Evolutionary conservation across 2,113 vertebrate genomes (phyloP).

Genomic region (Oceanites oceanicus): DNA sequence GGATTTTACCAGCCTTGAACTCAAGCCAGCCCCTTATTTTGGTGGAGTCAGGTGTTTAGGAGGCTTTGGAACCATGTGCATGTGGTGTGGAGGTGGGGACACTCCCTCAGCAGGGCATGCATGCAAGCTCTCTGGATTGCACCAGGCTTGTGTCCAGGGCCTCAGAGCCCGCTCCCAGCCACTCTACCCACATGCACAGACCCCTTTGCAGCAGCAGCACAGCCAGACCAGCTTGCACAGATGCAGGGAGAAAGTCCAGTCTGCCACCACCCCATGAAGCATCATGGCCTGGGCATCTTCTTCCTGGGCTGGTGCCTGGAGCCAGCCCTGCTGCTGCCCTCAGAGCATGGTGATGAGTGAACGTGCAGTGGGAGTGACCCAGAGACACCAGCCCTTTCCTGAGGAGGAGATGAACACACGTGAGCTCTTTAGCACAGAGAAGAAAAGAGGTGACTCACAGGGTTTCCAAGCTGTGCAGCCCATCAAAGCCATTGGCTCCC

Average conservation of each 20-base stretch:
- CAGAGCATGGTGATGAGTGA: fast-evolving
- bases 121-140: background rate
- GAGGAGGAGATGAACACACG: fast-evolving
- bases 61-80: background rate
- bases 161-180: background rate
- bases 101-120: background rate
- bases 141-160: background rate
- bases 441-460: slow-evolving; percentile 82
- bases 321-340: background rate
- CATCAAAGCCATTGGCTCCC: slow-evolving; percentile 88
- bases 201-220: background rate
- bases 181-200: background rate
- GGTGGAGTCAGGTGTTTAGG: background rate
- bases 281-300: background rate
- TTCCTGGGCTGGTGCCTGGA: background rate
- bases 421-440: background rate
- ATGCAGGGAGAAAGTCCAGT: background rate
- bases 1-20: background rate
- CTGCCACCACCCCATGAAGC: background rate
- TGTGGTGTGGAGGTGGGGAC: background rate
- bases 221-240: background rate
- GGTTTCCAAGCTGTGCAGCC: slow-evolving; percentile 90
- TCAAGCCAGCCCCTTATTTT: background rate
- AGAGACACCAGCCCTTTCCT: background rate
- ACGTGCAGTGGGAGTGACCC: fast-evolving